Percentiles rank a stretch among this genome's conserved stretches.
phyloP scores from a whole-genome alignment of 2,888 invertebrate genomes.

The Hydriomena furcata region DNA sequence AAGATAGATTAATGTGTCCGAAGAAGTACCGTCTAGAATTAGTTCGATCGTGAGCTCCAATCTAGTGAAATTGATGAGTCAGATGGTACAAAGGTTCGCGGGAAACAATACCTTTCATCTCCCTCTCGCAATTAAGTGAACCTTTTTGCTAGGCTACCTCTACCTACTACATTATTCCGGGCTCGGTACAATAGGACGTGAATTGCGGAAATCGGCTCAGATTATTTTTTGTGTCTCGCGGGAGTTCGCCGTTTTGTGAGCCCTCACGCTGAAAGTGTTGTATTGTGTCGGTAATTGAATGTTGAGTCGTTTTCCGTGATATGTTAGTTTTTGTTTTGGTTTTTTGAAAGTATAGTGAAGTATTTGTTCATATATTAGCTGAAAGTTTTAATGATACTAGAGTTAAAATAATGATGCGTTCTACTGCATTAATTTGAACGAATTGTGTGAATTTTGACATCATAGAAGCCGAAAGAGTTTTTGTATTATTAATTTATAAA shows the following conservation, averaged over 20 bases:
- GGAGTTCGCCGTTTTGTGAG: slow-evolving; percentile 61
- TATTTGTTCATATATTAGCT: too few species aligned
- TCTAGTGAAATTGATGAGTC: slow-evolving; percentile 77
- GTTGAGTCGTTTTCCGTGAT: slow-evolving; percentile 28
- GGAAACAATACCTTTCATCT: slow-evolving; percentile 78
- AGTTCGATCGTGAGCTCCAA: slow-evolving; percentile 66
- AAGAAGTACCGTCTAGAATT: slow-evolving; percentile 41
- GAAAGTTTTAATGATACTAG: too few species aligned
- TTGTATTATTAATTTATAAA: too few species aligned
- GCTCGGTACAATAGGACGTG: slow-evolving; percentile 73
- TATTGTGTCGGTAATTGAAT: slow-evolving; percentile 64
- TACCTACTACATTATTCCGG: slow-evolving; percentile 74
- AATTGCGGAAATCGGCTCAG: slow-evolving; percentile 75
- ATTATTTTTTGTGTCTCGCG: slow-evolving; percentile 68
- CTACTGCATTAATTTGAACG: too few species aligned
- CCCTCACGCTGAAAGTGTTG: slow-evolving; percentile 60
- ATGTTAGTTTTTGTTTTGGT: slow-evolving; percentile 1
- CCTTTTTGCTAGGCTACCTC: slow-evolving; percentile 72
- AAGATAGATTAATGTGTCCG: slow-evolving; percentile 50
- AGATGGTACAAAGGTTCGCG: slow-evolving; percentile 68
- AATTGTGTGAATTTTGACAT: too few species aligned
- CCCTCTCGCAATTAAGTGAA: slow-evolving; percentile 78
- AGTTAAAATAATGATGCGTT: too few species aligned
- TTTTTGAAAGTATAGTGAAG: too few species aligned
- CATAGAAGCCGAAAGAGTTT: too few species aligned